A percentile compares a stretch with the other conserved stretches of the same genome.
These are phyloP conservation scores for Artibeus jamaicensis DNA, from an alignment of 2,797 vertebrate genomes.

Conservation along the genomic window DNA sequence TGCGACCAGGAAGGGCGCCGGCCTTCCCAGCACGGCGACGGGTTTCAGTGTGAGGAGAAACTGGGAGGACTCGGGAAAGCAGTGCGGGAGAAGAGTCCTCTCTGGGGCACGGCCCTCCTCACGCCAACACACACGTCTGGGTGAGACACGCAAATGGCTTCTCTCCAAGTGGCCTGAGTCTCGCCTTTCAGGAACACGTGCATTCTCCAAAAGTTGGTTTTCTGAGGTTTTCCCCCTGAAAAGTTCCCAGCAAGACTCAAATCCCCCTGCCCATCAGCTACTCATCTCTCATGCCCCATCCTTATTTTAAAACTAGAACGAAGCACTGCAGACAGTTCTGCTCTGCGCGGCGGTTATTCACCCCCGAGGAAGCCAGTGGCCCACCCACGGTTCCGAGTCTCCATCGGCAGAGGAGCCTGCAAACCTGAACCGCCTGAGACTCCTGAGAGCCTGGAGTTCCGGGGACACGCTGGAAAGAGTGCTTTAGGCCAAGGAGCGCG, in stretches of 20 bases:
- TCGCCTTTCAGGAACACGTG: not conserved
- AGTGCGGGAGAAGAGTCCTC: not conserved
- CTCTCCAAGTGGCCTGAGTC: not conserved
- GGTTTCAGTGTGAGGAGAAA: conserved; percentile 49
- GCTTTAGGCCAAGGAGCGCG: not conserved
- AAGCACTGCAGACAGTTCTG: not conserved
- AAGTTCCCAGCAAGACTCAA: not conserved
- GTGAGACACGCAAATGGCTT: not conserved
- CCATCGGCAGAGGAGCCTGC: not conserved
- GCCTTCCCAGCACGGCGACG: conserved; percentile 71
- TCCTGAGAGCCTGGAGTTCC: not conserved
- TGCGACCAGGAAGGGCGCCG: conserved; percentile 39
- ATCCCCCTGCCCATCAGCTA: not conserved
- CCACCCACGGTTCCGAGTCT: not conserved
- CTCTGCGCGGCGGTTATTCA: not conserved
- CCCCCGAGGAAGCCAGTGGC: not conserved
- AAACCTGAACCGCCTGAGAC: not conserved
- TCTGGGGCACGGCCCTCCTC: not conserved
- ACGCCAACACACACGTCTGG: not conserved
- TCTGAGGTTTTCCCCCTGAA: not conserved
- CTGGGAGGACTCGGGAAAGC: not conserved
- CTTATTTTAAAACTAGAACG: not conserved
- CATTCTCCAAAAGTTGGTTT: not conserved
- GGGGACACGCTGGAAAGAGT: not conserved
- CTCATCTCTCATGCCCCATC: not conserved